Evolutionary conservation across 1,140 invertebrate species (phyloP).

Genomic region (Atopsyche davidsoni): DNA sequence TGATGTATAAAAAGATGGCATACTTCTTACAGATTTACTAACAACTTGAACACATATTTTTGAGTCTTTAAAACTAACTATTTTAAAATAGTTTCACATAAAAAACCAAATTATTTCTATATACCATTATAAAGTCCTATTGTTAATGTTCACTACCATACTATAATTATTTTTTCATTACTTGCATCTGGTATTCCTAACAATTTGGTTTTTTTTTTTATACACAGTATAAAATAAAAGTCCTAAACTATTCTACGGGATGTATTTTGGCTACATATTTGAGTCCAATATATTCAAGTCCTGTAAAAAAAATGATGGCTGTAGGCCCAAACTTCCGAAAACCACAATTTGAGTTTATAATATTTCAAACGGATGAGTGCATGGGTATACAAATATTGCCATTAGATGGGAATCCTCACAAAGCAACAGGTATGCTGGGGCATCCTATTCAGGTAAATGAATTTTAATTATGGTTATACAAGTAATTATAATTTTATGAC

Average conservation of each 20-base stretch:
- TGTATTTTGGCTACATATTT: constrained; percentile 57
- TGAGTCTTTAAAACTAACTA: too few relatives aligned
- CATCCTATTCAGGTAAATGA: constrained; percentile 53
- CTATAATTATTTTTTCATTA: constrained; percentile 35
- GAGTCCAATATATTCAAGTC: constrained; percentile 58
- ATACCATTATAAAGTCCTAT: too few relatives aligned
- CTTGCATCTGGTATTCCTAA: constrained; percentile 47
- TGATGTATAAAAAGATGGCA: too few relatives aligned
- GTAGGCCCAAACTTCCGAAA: constrained; percentile 31
- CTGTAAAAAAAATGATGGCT: constrained; percentile 52
- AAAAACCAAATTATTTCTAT: too few relatives aligned
- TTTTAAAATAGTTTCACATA: too few relatives aligned
- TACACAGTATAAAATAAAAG: constrained; percentile 61
- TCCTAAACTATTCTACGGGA: constrained; percentile 56
- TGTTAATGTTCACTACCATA: too few relatives aligned
- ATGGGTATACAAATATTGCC: constrained; percentile 64
- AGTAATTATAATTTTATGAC: not conserved
- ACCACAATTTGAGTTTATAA: constrained; percentile 44
- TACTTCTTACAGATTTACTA: too few relatives aligned
- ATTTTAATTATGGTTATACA: constrained; percentile 1
- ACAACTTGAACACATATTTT: too few relatives aligned
- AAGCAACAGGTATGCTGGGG: constrained; percentile 56
- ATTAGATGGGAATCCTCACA: constrained; percentile 67
- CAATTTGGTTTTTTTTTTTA: constrained; percentile 28
- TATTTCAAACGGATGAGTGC: constrained; percentile 58